Conservation (phyloP, 2,113 vertebrate species). For the Trogon melanurus region DNA sequence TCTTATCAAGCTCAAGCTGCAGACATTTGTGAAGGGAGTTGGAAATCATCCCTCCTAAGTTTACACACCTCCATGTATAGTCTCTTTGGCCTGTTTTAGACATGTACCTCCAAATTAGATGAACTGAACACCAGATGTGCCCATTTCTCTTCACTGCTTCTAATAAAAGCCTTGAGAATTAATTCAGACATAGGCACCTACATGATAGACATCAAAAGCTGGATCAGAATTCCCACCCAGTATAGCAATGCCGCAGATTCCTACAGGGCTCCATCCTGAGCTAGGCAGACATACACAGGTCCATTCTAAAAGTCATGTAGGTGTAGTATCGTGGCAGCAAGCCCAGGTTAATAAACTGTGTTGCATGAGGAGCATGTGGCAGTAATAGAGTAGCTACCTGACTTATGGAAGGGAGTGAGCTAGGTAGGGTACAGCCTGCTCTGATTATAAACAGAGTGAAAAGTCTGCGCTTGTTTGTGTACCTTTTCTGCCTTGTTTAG, state of each 20-base stretch:
- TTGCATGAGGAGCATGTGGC: slow-evolving; percentile 11
- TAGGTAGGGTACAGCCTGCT: background rate
- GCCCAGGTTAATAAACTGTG: slow-evolving; percentile 1
- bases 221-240: background rate
- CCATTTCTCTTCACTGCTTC: background rate
- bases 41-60: background rate
- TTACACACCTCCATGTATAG: background rate
- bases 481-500: background rate
- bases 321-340: background rate
- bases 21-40: background rate
- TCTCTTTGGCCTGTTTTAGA: background rate
- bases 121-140: background rate
- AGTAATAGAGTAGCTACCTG: slow-evolving; percentile 26
- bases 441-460: background rate
- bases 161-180: background rate
- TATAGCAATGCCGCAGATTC: background rate
- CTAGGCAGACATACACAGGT: background rate
- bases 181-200: background rate
- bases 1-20: background rate
- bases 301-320: background rate
- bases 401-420: background rate
- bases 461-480: slow-evolving; percentile 36
- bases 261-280: rapidly evolving
- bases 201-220: background rate
- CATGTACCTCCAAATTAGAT: rapidly evolving